Percentiles rank a stretch among this genome's conserved stretches.
phyloP scores from a whole-genome alignment of 2,113 vertebrate species.

The Trogon surrucura region DNA sequence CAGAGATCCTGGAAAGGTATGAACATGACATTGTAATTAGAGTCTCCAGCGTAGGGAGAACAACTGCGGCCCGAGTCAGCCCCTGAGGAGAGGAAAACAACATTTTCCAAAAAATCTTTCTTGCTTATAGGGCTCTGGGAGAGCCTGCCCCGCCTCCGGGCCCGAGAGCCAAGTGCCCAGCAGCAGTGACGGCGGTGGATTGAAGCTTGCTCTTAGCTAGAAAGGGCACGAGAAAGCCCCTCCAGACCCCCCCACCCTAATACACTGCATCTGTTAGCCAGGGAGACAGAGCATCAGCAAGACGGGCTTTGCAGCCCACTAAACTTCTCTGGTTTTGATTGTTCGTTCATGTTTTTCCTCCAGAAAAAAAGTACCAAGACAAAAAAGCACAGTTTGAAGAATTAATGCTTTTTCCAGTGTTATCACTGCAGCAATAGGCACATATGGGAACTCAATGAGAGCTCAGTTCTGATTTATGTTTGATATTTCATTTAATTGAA shows the following conservation, averaged over 20 bases:
- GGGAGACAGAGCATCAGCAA: background rate
- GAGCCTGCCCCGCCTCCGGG: background rate
- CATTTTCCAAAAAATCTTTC: background rate
- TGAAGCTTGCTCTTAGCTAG: background rate
- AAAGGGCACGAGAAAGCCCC: background rate
- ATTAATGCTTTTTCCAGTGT: background rate
- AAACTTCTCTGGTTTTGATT: background rate
- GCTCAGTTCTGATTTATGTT: constrained; percentile 32
- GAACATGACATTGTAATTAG: background rate
- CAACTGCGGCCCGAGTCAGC: background rate
- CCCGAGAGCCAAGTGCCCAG: background rate
- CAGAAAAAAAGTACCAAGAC: background rate
- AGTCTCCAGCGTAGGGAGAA: background rate
- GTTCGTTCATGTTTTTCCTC: background rate
- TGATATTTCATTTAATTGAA: constrained; percentile 61
- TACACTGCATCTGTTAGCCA: accelerated
- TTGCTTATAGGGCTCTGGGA: background rate
- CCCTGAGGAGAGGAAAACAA: background rate
- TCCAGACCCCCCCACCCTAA: background rate
- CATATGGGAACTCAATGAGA: constrained; percentile 41
- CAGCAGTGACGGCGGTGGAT: accelerated
- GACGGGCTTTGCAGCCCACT: background rate
- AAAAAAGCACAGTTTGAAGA: constrained; percentile 7
- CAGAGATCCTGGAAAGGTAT: background rate
- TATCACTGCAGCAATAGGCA: constrained; percentile 19